These are phyloP conservation scores for Pan troglodytes DNA, from an alignment of 2,113 vertebrate species.

Conservation along the genomic window DNA sequence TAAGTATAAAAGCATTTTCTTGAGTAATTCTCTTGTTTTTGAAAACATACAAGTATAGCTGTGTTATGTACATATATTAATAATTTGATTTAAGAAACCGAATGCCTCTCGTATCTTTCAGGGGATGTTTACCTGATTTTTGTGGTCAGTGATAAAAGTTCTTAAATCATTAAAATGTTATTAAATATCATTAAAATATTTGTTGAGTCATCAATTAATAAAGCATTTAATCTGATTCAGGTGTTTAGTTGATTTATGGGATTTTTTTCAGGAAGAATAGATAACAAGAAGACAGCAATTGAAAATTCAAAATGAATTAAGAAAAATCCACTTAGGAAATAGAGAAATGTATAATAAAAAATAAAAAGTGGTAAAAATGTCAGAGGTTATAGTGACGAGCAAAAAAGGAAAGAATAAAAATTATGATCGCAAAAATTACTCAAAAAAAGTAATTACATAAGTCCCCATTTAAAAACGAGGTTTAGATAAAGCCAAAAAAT, in stretches of 20 bases:
- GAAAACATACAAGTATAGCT: background rate
- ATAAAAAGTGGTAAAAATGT: background rate
- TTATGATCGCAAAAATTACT: background rate
- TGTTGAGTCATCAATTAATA: background rate
- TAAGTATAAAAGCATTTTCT: background rate
- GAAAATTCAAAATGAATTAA: background rate
- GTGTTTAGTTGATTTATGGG: background rate
- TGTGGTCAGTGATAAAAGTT: background rate
- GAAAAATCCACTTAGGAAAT: background rate
- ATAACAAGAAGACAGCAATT: background rate
- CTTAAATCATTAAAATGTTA: background rate
- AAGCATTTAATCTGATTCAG: background rate
- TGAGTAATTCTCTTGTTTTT: background rate
- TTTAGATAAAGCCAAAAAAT: background rate
- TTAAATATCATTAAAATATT: background rate
- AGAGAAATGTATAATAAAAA: background rate
- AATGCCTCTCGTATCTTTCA: background rate
- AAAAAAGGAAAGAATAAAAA: background rate
- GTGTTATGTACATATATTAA: background rate
- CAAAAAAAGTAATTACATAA: background rate
- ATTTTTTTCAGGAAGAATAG: background rate
- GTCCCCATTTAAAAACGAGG: background rate
- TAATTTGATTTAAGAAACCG: background rate
- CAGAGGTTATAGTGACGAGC: background rate
- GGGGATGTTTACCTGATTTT: background rate